Conservation (phyloP, 1,140 invertebrate genomes). For the Acromyrmex charruanus region DNA sequence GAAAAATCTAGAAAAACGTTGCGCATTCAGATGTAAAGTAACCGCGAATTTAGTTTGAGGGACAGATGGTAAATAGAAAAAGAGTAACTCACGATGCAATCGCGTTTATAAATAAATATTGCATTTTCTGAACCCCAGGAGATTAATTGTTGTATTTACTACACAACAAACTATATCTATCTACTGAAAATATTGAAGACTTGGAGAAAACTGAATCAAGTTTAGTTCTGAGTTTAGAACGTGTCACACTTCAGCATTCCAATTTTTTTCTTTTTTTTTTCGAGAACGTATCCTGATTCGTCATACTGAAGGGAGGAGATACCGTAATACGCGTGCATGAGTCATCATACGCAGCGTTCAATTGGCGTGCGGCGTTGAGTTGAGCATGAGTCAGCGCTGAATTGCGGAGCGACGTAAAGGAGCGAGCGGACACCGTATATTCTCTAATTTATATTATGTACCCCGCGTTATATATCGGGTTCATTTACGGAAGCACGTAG, state of each 20-base stretch:
- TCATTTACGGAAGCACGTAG: conserved; percentile 42
- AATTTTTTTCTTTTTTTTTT: conserved; percentile 7
- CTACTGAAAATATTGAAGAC: not conserved
- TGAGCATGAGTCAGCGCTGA: conserved; percentile 31
- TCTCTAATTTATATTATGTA: conserved; percentile 25
- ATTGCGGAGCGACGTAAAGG: conserved; percentile 9
- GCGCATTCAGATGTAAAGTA: not conserved
- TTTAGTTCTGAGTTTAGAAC: not conserved
- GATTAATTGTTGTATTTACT: not conserved
- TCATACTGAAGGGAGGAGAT: conserved; percentile 6
- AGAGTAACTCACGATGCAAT: not conserved
- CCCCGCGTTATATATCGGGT: conserved; percentile 6
- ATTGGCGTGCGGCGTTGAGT: not conserved
- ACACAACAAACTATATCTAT: not conserved
- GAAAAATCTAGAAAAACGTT: not conserved
- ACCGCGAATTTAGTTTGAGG: conserved; percentile 27
- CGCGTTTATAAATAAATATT: conserved; percentile 17
- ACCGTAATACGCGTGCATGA: conserved; percentile 4
- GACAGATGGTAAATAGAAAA: not conserved
- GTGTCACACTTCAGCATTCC: no score
- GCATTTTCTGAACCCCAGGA: not conserved
- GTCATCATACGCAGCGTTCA: conserved; percentile 22
- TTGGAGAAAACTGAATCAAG: not conserved
- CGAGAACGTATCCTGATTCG: conserved; percentile 2
- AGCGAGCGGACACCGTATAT: not conserved